Percentiles rank a stretch among this genome's conserved stretches.
phyloP scores from a whole-genome alignment of 2,888 invertebrate species.

The Carcina quercana region DNA sequence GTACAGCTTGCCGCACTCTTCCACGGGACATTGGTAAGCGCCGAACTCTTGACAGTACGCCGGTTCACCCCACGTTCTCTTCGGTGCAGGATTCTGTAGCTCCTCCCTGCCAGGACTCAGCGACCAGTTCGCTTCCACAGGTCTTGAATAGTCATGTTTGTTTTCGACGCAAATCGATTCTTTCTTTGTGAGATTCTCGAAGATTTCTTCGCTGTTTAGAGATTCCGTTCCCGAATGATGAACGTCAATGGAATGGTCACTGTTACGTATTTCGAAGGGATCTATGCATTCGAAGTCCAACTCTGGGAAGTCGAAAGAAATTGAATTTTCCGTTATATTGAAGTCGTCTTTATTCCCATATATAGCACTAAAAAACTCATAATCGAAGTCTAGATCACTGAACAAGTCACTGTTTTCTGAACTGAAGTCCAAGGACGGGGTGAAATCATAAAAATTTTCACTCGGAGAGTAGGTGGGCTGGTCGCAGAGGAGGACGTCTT shows the following conservation, averaged over 20 bases:
- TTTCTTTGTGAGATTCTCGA: conserved; percentile 31
- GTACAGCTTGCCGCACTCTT: conserved; percentile 85
- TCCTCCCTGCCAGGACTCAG: conserved; percentile 7
- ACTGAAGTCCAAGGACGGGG: conserved; percentile 43
- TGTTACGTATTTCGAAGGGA: conserved; percentile 47
- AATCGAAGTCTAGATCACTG: conserved; percentile 52
- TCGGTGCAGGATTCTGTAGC: conserved; percentile 28
- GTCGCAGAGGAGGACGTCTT: conserved; percentile 52
- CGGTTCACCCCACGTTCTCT: conserved; percentile 55
- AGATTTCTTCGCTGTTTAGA: conserved; percentile 32
- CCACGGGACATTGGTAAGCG: conserved; percentile 80
- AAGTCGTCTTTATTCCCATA: conserved; percentile 39
- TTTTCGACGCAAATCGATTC: conserved; percentile 37
- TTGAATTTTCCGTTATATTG: conserved; percentile 34
- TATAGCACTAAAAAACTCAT: conserved; percentile 54
- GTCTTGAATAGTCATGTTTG: conserved; percentile 26
- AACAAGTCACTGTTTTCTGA: conserved; percentile 46
- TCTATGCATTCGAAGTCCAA: conserved; percentile 56
- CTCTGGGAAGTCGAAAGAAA: conserved; percentile 54
- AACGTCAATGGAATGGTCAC: conserved; percentile 44
- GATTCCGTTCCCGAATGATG: conserved; percentile 36
- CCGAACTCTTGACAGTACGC: conserved; percentile 64
- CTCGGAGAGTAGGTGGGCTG: conserved; percentile 59
- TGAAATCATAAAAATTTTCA: conserved; percentile 63
- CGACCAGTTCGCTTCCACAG: conserved; percentile 16